These are phyloP conservation scores for Uromys caudimaculatus DNA, from an alignment of 2,797 vertebrate species.

Conservation along the genomic window DNA sequence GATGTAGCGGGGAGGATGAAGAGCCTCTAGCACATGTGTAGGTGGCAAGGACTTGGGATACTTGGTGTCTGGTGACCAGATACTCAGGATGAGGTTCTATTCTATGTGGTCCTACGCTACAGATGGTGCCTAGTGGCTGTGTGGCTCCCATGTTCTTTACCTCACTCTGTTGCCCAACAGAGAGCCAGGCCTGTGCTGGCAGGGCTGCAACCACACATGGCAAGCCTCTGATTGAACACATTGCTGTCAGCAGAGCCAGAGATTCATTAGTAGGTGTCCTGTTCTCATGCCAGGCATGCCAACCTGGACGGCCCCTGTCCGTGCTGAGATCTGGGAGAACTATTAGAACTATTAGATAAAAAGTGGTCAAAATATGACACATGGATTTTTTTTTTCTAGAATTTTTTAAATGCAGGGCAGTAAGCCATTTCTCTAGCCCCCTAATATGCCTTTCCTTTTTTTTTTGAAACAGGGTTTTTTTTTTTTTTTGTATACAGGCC, in stretches of 20 bases:
- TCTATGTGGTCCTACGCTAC: not conserved
- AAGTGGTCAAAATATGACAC: not conserved
- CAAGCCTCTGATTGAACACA: not conserved
- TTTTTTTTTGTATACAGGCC: not conserved
- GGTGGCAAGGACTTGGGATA: not conserved
- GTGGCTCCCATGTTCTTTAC: not conserved
- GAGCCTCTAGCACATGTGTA: not conserved
- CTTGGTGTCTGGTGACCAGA: not conserved
- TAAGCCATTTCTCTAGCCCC: not conserved
- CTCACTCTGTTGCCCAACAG: too few species aligned
- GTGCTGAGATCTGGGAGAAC: too few species aligned
- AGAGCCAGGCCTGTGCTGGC: not conserved
- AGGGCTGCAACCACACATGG: not conserved
- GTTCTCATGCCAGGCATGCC: rapidly evolving
- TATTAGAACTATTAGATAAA: not conserved
- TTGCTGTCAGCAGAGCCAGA: not conserved
- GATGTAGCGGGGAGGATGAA: not conserved
- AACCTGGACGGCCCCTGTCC: not conserved
- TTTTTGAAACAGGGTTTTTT: too few species aligned
- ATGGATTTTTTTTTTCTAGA: too few species aligned
- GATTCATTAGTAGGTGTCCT: not conserved
- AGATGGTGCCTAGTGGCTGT: not conserved
- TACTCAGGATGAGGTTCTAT: not conserved
- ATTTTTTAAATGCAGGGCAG: not conserved
- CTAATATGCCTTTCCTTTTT: not conserved